Base-by-base conservation (phyloP, 2,888 invertebrate genomes). In the Hesperia comma region DNA sequence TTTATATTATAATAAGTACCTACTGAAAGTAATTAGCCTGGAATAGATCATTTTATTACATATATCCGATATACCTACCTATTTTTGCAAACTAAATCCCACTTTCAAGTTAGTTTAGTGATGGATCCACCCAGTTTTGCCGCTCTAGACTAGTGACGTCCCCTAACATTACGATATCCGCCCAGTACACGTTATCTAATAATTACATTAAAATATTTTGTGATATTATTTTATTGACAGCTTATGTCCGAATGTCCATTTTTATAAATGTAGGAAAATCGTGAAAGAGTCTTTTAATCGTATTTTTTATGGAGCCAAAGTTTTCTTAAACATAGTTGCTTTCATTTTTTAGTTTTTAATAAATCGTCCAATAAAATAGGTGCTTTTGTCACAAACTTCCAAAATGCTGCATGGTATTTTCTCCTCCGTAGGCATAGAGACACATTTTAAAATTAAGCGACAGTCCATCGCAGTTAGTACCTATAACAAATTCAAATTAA, bases 401-500 rank as follows among this genome's bases (percentile, higher is more conserved):
- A 76, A 64, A 41, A 66, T 71, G 63, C 56, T 67, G 53, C 69
- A 63, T 67, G 68, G 67, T 66, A 26, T 64, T 63, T 67, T 67
- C 46, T 63, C 69, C 70, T 57, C 41, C 69, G 70, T 73, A 43
- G 58, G 58, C 75, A 69, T 79, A 75, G 68, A 81, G 80, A 77
- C 80, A 82, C 80, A 70, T 76, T 68, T 70, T 71, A 74, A 72
- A 69, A 77, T 75, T 74, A 82, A 79, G 71, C 74, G 76, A 79
- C 78, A 83, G 83, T 85, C 81, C 86, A 85, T 86, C 83, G 86
- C 85, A 85, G 68, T 84, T 81, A 79, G 46, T 79, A 82, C 72
- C 72, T 79, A 81, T 79, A 81, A 79, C 76, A 76, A 61, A 61
- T 74, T 73, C 77, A 75, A 78, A 80, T 79, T 80, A 78, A 79